These are phyloP conservation scores for Liolophura sinensis DNA, from an alignment of 1,140 invertebrate species.

Conservation along the genomic window DNA sequence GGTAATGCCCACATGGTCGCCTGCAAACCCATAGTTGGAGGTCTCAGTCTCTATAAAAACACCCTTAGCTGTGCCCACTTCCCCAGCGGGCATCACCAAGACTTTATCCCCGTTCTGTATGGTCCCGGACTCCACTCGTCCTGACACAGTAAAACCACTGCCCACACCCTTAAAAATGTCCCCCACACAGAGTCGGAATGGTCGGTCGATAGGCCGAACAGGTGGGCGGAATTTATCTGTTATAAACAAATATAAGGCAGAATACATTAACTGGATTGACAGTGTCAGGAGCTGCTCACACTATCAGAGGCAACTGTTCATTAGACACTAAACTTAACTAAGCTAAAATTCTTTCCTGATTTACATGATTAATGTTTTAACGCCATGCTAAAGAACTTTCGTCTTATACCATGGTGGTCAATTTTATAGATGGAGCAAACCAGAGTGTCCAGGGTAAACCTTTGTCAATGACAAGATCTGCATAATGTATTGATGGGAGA, in stretches of 20 bases:
- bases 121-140: constrained; percentile 88
- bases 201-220: constrained; percentile 78
- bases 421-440: too few relatives aligned
- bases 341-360: too few relatives aligned
- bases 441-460: too few relatives aligned
- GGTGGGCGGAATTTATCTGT: constrained; percentile 61
- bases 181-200: constrained; percentile 83
- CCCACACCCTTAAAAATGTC: constrained; percentile 95
- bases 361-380: too few relatives aligned
- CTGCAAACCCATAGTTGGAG: constrained; percentile 82
- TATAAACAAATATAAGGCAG: constrained; percentile 10
- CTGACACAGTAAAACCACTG: constrained; percentile 78
- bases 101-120: constrained; percentile 85
- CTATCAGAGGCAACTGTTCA: too few relatives aligned
- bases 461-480: too few relatives aligned
- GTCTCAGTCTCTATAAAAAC: constrained; percentile 74
- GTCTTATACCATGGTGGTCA: too few relatives aligned
- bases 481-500: too few relatives aligned
- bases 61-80: constrained; percentile 53
- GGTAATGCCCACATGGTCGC: constrained; percentile 85
- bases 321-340: too few relatives aligned
- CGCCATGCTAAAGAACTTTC: too few relatives aligned
- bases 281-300: too few relatives aligned
- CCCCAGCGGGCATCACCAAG: constrained; percentile 76
- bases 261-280: too few relatives aligned